Conservation (phyloP, 2,888 invertebrate genomes). For the Drosophila quinaria region DNA sequence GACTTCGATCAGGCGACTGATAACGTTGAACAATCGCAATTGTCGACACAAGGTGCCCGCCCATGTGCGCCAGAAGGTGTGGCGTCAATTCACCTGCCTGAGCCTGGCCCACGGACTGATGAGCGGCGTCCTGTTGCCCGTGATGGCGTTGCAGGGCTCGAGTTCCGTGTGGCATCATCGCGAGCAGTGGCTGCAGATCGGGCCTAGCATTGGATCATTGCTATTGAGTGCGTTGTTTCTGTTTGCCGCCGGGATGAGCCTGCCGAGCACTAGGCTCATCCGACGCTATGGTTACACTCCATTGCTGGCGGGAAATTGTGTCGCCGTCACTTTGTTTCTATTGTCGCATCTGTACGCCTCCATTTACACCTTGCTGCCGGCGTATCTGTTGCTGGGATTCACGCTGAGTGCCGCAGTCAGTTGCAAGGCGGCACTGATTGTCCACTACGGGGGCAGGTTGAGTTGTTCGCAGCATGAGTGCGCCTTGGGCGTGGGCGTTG, state of each 20-base stretch:
- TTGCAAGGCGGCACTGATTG: constrained; percentile 83
- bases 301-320: constrained; percentile 86
- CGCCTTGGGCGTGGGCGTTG: constrained; percentile 52
- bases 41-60: constrained; percentile 85
- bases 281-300: constrained; percentile 87
- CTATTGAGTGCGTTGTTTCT: constrained; percentile 88
- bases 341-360: constrained; percentile 88
- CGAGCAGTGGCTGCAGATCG: constrained; percentile 84
- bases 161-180: constrained; percentile 86
- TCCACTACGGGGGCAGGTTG: constrained; percentile 83
- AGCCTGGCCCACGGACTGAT: constrained; percentile 83
- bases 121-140: constrained; percentile 83
- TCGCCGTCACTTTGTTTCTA: constrained; percentile 88
- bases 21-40: constrained; percentile 88
- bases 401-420: constrained; percentile 86
- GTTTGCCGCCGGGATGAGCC: constrained; percentile 87
- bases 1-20: constrained; percentile 91
- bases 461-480: constrained; percentile 85
- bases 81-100: constrained; percentile 83
- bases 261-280: constrained; percentile 87
- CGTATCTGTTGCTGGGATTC: constrained; percentile 87
- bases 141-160: constrained; percentile 84
- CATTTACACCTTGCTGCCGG: constrained; percentile 87
- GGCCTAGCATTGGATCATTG: constrained; percentile 87
- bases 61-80: constrained; percentile 83